These are phyloP conservation scores for Lindbergichthys nudifrons DNA, from an alignment of 2,797 vertebrate genomes.

Conservation along the genomic window DNA sequence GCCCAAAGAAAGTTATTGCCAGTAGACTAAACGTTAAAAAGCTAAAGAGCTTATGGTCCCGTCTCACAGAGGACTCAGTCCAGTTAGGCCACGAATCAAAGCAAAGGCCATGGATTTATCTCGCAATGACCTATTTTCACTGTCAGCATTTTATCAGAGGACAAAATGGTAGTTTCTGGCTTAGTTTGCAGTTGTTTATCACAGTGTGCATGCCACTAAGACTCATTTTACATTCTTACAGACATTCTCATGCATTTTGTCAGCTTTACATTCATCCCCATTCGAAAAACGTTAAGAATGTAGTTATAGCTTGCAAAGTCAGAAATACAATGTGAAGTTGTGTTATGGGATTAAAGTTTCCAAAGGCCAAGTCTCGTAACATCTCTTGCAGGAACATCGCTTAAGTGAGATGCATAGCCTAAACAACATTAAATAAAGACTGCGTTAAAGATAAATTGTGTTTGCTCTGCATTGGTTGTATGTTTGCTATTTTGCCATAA, in stretches of 20 bases:
- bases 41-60: slow-evolving; percentile 58
- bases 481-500: not conserved
- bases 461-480: not conserved
- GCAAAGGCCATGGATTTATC: slow-evolving; percentile 52
- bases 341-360: too few species aligned
- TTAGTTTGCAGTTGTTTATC: slow-evolving; percentile 3
- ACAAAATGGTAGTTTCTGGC: slow-evolving; percentile 7
- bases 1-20: slow-evolving; percentile 21
- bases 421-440: not conserved
- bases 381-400: not conserved
- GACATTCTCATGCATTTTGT: too few species aligned
- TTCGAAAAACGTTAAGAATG: too few species aligned
- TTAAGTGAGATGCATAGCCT: not conserved
- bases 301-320: too few species aligned
- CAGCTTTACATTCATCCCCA: too few species aligned
- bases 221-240: not conserved
- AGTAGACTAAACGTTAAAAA: slow-evolving; percentile 44
- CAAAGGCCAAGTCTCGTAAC: not conserved
- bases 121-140: slow-evolving; percentile 61
- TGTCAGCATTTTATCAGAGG: slow-evolving; percentile 23
- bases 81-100: slow-evolving; percentile 33
- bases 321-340: too few species aligned
- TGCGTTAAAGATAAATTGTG: not conserved
- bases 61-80: slow-evolving; percentile 32
- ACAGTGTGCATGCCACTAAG: not conserved